Evolutionary conservation across 2,113 vertebrate species (phyloP).

Genomic region (Paralichthys olivaceus): DNA sequence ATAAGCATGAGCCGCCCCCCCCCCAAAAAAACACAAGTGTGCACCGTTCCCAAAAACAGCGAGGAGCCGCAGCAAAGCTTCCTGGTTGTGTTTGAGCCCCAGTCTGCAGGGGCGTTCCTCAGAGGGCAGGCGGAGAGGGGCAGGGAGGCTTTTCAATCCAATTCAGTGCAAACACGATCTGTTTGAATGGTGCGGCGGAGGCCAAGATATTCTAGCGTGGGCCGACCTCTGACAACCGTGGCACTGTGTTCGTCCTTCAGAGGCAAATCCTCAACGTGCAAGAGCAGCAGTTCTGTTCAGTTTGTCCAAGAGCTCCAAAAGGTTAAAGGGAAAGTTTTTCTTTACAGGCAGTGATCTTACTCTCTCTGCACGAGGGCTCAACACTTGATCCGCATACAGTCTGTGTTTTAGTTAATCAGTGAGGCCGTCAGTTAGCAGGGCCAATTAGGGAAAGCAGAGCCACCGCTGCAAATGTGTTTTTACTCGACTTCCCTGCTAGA

Average conservation of each 20-base stretch:
- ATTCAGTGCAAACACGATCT: constrained; percentile 77
- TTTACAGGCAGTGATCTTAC: background rate
- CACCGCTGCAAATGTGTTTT: constrained; percentile 16
- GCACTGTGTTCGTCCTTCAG: constrained; percentile 63
- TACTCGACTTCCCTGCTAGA: background rate
- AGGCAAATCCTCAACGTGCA: constrained; percentile 38
- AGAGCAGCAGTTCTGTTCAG: constrained; percentile 27
- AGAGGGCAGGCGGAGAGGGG: constrained; percentile 67
- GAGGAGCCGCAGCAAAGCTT: constrained; percentile 42
- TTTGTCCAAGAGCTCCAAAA: constrained; percentile 39
- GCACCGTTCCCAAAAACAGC: constrained; percentile 17
- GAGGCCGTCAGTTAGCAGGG: constrained; percentile 9
- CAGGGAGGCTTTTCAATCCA: constrained; percentile 58
- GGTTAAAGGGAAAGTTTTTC: constrained; percentile 34
- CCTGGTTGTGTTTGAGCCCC: constrained; percentile 52
- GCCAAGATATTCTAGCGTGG: constrained; percentile 78
- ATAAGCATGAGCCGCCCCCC: constrained; percentile 31
- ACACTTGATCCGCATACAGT: constrained; percentile 11
- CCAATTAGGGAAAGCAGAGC: constrained; percentile 19
- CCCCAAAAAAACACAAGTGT: constrained; percentile 46
- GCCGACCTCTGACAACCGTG: constrained; percentile 69
- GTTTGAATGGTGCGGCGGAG: constrained; percentile 66
- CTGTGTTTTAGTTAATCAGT: background rate
- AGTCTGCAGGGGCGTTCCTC: constrained; percentile 66
- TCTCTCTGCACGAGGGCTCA: background rate